These are phyloP conservation scores for Cuniculus paca DNA, from an alignment of 2,797 vertebrate species.

Conservation along the genomic window DNA sequence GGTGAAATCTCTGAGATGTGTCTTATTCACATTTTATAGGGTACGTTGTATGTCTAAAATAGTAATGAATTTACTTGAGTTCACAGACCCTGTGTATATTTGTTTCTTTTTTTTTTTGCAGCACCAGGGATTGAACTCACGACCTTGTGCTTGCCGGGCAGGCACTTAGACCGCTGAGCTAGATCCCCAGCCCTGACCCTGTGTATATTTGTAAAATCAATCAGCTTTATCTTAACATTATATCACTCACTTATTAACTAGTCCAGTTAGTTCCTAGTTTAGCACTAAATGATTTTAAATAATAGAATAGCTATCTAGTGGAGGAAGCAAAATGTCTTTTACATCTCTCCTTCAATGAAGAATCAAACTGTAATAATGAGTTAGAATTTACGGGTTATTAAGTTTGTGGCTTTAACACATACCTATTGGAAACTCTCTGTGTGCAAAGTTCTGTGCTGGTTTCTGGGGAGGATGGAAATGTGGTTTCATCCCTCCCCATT, in stretches of 20 bases:
- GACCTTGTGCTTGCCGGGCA: no score
- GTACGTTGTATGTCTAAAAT: neutral
- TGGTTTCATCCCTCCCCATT: neutral
- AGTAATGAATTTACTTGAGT: neutral
- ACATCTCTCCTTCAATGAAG: neutral
- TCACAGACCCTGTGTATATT: neutral
- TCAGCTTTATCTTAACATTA: neutral
- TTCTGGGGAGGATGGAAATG: neutral
- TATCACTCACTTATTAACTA: neutral
- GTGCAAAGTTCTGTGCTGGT: neutral
- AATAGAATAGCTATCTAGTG: neutral
- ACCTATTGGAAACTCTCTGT: neutral
- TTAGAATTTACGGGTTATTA: neutral
- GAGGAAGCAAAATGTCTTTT: neutral
- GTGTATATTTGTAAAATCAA: constrained; percentile 12
- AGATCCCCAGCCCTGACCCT: no score
- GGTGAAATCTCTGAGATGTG: neutral
- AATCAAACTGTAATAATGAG: neutral
- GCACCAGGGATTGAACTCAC: no score
- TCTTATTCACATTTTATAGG: neutral
- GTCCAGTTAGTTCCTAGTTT: neutral
- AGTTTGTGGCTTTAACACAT: neutral
- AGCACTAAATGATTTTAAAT: no score
- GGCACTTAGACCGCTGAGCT: no score
- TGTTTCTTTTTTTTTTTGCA: no score